Base-by-base conservation (phyloP, 2,797 vertebrate genomes). In the Gila robusta region DNA sequence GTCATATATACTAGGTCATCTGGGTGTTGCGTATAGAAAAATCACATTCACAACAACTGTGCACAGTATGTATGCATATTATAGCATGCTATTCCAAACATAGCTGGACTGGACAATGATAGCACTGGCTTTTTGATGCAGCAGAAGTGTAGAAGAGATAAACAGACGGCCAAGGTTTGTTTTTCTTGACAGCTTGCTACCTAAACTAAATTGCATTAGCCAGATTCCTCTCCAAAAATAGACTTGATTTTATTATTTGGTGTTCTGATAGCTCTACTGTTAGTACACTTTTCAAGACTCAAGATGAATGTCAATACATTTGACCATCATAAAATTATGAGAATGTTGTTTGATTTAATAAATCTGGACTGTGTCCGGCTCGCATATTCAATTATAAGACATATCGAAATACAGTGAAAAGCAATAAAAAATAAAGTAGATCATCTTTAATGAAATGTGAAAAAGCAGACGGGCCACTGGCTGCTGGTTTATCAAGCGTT, bases 171-270 rank as follows among this genome's bases (percentile, higher is more conserved):
- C 56, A 44, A 44, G 77, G 14, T 79, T 79, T 44, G 56, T 79
- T 62, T 79, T 79, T 79, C 37, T 79, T 79, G 56, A 79, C 77
- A 64, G 77, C 54, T 79, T 79, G 56, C 56, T 79, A 44, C 16
- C 77, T 79, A 79, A 79, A 79, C 56, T 44, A 44, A 79, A 79
- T 79, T 62, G 56, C 77, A 64, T 79, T 64, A 79, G 56, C 16
- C 77, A 79, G 56, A 79, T 62, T 79, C 56, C 54, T 79, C 77
- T 79, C 54, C 54, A 44, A 44, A 78, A 79, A 79, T 79, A 79
- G 77, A 79, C 77, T 4, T 28, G 77, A 28, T 41, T 64, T 79
- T 17, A 44, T 62, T 28, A 79, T 44, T 59, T 59, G 52, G 10
- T 59, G 14, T 64, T 79, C 37, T 44, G 56, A 28, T 28, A 62